These are phyloP conservation scores for Zeuzera pyrina DNA, from an alignment of 2,888 invertebrate species.

Conservation along the genomic window DNA sequence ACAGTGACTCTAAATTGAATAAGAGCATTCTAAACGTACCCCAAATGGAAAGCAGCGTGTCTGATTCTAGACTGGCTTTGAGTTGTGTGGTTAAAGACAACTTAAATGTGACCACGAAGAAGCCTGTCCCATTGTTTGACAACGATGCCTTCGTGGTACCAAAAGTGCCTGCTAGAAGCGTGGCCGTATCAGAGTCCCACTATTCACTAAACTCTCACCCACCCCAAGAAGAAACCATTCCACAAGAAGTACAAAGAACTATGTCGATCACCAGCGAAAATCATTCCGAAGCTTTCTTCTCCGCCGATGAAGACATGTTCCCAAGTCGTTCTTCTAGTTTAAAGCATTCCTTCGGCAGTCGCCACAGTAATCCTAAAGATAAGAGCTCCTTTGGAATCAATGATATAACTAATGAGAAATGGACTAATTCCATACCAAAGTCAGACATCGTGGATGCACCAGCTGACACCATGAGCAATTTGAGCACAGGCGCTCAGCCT, in stretches of 20 bases:
- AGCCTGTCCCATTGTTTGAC: constrained; percentile 30
- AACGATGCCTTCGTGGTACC: constrained; percentile 46
- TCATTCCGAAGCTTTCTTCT: constrained; percentile 93
- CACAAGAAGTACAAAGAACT: constrained; percentile 83
- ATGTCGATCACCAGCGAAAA: constrained; percentile 92
- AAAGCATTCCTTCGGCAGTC: constrained; percentile 74
- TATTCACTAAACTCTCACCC: constrained; percentile 76
- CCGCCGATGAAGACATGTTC: constrained; percentile 91
- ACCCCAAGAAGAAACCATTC: constrained; percentile 72
- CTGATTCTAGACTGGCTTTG: constrained; percentile 88
- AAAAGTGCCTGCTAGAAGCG: constrained; percentile 57
- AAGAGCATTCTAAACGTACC: constrained; percentile 70
- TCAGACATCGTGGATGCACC: constrained; percentile 46
- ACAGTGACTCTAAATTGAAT: constrained; percentile 80
- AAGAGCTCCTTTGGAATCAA: constrained; percentile 74
- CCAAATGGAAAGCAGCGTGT: constrained; percentile 85
- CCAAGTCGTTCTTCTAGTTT: constrained; percentile 79
- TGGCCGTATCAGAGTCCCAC: constrained; percentile 78
- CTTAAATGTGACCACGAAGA: constrained; percentile 38
- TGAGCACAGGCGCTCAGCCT: constrained; percentile 59
- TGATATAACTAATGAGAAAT: constrained; percentile 52
- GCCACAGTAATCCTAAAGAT: constrained; percentile 55
- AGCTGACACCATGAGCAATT: constrained; percentile 48
- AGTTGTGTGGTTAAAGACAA: constrained; percentile 78
- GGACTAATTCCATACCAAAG: constrained; percentile 48